phyloP scores from a whole-genome alignment of 23 tunicate genomes.

The Halocynthia roretzi region DNA sequence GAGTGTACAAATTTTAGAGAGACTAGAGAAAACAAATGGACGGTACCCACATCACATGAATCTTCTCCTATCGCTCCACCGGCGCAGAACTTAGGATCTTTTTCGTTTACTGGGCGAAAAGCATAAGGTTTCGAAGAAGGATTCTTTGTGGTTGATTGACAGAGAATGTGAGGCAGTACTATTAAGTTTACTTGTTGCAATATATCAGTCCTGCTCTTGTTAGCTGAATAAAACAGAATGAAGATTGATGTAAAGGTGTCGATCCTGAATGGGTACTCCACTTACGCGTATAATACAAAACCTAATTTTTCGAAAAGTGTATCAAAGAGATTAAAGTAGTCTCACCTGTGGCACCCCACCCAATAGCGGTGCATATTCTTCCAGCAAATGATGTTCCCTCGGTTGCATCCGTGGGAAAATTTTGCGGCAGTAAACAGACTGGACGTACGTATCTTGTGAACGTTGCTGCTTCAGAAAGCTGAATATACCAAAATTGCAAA shows the following conservation, averaged over 20 bases:
- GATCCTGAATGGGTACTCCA: background rate
- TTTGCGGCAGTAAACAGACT: slow-evolving; percentile 37
- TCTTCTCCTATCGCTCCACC: slow-evolving; percentile 38
- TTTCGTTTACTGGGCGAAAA: slow-evolving; percentile 20
- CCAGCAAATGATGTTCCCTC: slow-evolving; percentile 29
- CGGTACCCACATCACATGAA: slow-evolving; percentile 29
- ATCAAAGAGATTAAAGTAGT: background rate
- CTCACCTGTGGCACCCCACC: slow-evolving; percentile 75
- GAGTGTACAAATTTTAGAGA: background rate
- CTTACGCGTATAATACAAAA: background rate
- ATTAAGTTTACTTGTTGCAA: slow-evolving; percentile 21
- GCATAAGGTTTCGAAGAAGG: slow-evolving; percentile 18
- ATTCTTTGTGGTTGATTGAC: background rate
- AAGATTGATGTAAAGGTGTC: background rate
- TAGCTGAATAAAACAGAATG: background rate
- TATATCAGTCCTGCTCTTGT: slow-evolving; percentile 3
- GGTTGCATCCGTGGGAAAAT: slow-evolving; percentile 45
- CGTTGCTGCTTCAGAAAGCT: slow-evolving; percentile 35
- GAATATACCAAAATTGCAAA: no score
- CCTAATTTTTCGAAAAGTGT: background rate
- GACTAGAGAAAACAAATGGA: background rate
- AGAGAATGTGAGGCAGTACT: slow-evolving; percentile 12
- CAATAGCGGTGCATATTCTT: slow-evolving; percentile 54
- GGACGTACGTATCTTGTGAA: slow-evolving; percentile 49
- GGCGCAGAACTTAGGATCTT: slow-evolving; percentile 56